Evolutionary conservation across 2,113 vertebrate species (phyloP).

Genomic region (Sigmodon hispidus): DNA sequence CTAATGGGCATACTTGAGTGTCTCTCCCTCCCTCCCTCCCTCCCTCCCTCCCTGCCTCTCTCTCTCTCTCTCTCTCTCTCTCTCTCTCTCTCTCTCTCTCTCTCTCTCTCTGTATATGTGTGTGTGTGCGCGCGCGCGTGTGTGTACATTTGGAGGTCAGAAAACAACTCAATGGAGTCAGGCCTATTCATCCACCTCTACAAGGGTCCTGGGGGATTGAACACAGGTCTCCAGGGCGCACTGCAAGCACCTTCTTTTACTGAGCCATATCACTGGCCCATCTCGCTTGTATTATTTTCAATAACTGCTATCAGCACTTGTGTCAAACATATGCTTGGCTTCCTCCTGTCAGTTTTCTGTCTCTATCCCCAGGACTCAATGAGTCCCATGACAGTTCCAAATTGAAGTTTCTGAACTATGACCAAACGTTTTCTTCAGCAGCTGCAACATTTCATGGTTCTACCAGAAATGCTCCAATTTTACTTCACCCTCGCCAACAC

Average conservation of each 20-base stretch:
- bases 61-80: no score
- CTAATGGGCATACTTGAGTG: not conserved
- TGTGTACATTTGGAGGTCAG: not conserved
- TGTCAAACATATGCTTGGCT: rapidly evolving
- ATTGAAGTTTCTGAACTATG: not conserved
- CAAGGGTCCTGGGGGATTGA: no score
- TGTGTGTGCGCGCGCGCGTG: not conserved
- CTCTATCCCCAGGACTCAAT: rapidly evolving
- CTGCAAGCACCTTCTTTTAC: not conserved
- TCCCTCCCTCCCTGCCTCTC: no score
- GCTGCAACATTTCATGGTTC: not conserved
- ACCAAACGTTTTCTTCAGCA: not conserved
- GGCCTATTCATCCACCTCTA: not conserved
- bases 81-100: no score
- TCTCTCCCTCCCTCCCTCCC: no score
- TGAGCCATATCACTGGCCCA: not conserved
- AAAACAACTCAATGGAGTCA: not conserved
- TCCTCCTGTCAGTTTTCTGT: not conserved
- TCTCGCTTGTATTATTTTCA: not conserved
- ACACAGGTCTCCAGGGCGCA: not conserved
- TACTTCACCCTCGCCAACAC: not conserved
- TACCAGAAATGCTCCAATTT: not conserved
- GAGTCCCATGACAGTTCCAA: not conserved
- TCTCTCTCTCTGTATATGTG: no score
- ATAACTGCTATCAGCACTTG: rapidly evolving